Evolutionary conservation across 30 jellyfish, hydroid and myxozoan species (phyloP).

Genomic region (Rhopilema esculentum): DNA sequence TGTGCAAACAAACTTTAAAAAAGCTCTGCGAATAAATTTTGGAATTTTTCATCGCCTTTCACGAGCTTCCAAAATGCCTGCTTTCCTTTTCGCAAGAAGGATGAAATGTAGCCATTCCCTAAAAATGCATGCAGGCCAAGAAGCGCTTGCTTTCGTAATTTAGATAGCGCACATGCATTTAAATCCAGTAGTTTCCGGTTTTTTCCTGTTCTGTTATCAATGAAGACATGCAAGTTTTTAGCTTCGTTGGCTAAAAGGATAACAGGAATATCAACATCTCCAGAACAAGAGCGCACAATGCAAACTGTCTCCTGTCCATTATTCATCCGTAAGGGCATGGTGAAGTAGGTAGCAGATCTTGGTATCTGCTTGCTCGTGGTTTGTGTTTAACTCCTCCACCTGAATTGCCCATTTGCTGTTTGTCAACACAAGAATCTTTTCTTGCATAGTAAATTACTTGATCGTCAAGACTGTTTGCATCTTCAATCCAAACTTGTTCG

Average conservation of each 20-base stretch:
- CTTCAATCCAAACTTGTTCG: slow-evolving; percentile 53
- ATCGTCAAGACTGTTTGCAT: slow-evolving; percentile 32
- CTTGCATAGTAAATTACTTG: slow-evolving; percentile 50
- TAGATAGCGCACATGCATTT: not conserved
- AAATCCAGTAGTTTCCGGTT: not conserved
- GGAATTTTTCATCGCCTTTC: slow-evolving; percentile 7
- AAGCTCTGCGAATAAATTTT: slow-evolving; percentile 7
- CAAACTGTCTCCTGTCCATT: slow-evolving; percentile 25
- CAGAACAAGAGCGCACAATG: slow-evolving; percentile 26
- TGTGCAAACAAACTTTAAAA: slow-evolving; percentile 24
- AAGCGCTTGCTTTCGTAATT: slow-evolving; percentile 16
- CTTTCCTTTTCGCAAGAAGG: slow-evolving; percentile 28
- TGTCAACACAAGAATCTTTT: slow-evolving; percentile 18
- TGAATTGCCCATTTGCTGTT: not conserved
- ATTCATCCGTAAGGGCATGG: slow-evolving; percentile 28
- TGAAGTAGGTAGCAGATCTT: slow-evolving; percentile 30
- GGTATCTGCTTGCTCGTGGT: slow-evolving; percentile 40
- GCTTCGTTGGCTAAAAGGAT: slow-evolving; percentile 16
- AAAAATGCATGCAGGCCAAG: slow-evolving; percentile 47
- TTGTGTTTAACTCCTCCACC: slow-evolving; percentile 18
- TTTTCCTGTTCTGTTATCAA: slow-evolving; percentile 34
- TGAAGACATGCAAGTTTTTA: slow-evolving; percentile 5
- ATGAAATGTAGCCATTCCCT: slow-evolving; percentile 41
- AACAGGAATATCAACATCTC: slow-evolving; percentile 26
- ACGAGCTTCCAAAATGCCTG: slow-evolving; percentile 40